Evolutionary conservation across 2,113 vertebrate genomes (phyloP).

Genomic region (Lepus timidus): DNA sequence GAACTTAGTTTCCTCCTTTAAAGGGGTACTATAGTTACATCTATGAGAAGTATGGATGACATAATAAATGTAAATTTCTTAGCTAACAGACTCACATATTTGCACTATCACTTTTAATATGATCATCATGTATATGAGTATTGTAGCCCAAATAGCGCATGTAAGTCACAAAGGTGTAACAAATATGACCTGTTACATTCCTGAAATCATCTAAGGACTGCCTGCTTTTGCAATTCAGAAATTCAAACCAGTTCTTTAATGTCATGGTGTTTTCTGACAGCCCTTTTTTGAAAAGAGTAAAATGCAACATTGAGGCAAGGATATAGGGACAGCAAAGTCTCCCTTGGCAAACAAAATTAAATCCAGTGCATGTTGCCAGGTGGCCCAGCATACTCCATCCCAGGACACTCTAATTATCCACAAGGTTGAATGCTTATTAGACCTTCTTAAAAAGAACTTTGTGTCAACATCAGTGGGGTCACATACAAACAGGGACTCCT

Average conservation of each 20-base stretch:
- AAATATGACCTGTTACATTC: neutral
- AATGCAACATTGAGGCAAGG: neutral
- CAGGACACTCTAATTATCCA: neutral
- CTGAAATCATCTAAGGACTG: neutral
- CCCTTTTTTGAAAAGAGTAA: constrained; percentile 15
- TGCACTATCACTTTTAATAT: neutral
- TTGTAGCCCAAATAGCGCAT: neutral
- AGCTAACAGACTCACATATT: neutral
- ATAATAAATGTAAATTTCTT: neutral
- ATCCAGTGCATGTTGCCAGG: neutral
- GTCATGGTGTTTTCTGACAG: constrained; percentile 2
- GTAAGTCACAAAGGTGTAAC: neutral
- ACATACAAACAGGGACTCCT: neutral
- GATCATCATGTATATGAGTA: neutral
- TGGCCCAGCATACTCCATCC: neutral
- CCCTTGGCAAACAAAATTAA: constrained; percentile 38
- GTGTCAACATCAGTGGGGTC: neutral
- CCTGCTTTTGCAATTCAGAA: neutral
- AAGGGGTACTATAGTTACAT: neutral
- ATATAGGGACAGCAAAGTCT: neutral
- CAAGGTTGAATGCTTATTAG: constrained; percentile 31
- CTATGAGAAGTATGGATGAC: neutral
- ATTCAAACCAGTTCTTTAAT: constrained; percentile 16
- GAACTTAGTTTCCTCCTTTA: neutral
- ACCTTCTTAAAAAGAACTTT: neutral